Evolutionary conservation across 2,113 vertebrate genomes (phyloP), one percentile per base, ranked within the genome.

Genomic region (Pipra filicauda): DNA sequence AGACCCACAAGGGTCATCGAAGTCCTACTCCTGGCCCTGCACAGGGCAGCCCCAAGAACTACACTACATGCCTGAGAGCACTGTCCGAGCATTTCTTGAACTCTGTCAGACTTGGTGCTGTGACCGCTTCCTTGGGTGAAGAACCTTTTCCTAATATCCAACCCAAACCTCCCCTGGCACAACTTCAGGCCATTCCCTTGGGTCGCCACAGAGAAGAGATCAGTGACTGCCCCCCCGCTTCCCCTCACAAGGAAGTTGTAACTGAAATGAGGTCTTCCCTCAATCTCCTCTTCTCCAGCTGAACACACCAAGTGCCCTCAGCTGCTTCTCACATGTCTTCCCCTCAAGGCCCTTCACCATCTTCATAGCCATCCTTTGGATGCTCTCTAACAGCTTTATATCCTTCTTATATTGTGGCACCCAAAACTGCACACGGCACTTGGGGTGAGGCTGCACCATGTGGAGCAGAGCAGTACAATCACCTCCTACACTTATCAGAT

Each of bases 211-310:
- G 31, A 49, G 43, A 1, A 43, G 51, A 12, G 6, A 51, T 43
- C 59, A 37, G 31, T 33, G 44, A 1, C 21, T 58, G 51, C 11
- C 22, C 5, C 51, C 66, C 6, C 26, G 15, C 27, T 52, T 37
- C 6, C 51, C 3, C 17, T 31, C 26, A 3, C 0, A 0, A 6
- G 33, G 35, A 35, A 49, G 12, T 0, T 51, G 26, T 31, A 51
- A 11, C 37, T 73, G 44, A 22, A 37, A 1, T 8, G 52, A 74
- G 12, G 12, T 28, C 5, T 89, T 18, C 22, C 15, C 31, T 43
- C 41, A 28, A 37, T 15, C 26, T 80, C 5, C 21, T 65, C 17
- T 39, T 62, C 37, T 80, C 77, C 44, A 59, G 37, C 23, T 59
- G 52, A 52, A 1, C 23, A 59, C 0, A 39, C 10, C 15, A n/a